A percentile compares a stretch with the other conserved stretches of the same genome.
phyloP scores from a whole-genome alignment of 1,140 invertebrate genomes.

The Aphis gossypii region DNA sequence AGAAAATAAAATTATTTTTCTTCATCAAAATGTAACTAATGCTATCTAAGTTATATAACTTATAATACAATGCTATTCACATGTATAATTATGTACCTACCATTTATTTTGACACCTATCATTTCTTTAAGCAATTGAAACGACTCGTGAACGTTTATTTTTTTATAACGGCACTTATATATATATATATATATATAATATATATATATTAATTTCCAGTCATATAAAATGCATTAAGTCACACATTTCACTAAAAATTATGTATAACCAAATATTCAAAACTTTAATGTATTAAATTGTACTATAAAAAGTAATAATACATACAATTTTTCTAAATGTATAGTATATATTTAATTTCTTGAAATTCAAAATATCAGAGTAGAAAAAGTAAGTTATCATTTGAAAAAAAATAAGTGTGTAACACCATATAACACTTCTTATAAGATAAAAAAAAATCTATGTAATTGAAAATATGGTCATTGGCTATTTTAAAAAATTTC shows the following conservation, averaged over 20 bases:
- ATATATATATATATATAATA: too few species aligned
- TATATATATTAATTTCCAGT: not conserved
- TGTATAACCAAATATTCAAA: not conserved
- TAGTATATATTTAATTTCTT: not conserved
- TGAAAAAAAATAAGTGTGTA: too few species aligned
- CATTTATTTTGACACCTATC: not conserved
- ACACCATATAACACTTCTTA: not conserved
- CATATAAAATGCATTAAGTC: not conserved
- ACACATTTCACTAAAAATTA: not conserved
- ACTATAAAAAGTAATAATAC: not conserved
- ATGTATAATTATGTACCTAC: not conserved
- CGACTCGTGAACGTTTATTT: too few species aligned
- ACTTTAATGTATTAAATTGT: not conserved
- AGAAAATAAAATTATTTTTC: not conserved
- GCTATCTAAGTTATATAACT: not conserved
- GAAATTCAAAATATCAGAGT: too few species aligned
- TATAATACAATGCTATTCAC: not conserved
- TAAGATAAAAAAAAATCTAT: not conserved
- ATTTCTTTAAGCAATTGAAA: too few species aligned
- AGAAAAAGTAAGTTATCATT: too few species aligned
- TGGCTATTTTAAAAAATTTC: too few species aligned
- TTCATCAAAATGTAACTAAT: not conserved
- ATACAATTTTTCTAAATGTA: not conserved
- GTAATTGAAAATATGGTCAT: too few species aligned
- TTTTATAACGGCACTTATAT: too few species aligned